Conservation (phyloP, 2,113 vertebrate species). For the Numida meleagris region DNA sequence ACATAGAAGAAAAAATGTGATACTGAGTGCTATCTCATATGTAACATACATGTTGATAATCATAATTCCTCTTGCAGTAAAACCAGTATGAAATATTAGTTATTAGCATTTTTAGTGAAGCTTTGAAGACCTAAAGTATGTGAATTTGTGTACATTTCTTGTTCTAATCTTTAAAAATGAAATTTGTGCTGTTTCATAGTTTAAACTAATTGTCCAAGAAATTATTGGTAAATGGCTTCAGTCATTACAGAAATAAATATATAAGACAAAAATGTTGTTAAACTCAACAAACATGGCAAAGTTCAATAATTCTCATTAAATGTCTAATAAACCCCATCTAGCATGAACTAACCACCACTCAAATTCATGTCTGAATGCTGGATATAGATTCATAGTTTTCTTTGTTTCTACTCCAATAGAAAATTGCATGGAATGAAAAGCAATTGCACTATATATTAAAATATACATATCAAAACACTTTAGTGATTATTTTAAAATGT, state of each 20-base stretch:
- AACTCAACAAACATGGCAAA: background rate
- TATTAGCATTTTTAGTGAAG: background rate
- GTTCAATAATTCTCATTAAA: conserved; percentile 38
- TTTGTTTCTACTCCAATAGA: background rate
- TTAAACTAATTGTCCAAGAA: conserved; percentile 27
- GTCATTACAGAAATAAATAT: background rate
- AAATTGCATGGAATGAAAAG: background rate
- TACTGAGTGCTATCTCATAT: background rate
- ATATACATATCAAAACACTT: background rate
- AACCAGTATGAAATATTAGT: background rate
- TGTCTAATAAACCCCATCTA: background rate
- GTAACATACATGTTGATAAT: background rate
- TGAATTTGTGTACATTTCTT: background rate
- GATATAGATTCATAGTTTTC: background rate
- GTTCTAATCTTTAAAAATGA: background rate
- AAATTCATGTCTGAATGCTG: background rate
- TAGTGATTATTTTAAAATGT: background rate
- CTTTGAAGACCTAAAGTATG: background rate
- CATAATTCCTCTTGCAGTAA: background rate
- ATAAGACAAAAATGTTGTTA: background rate
- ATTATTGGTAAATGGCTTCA: background rate
- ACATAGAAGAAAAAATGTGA: background rate
- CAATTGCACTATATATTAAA: background rate
- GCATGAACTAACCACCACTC: background rate
- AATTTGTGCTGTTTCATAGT: background rate